These are phyloP conservation scores for Chloebia gouldiae DNA, from an alignment of 2,113 vertebrate genomes.

Conservation along the genomic window DNA sequence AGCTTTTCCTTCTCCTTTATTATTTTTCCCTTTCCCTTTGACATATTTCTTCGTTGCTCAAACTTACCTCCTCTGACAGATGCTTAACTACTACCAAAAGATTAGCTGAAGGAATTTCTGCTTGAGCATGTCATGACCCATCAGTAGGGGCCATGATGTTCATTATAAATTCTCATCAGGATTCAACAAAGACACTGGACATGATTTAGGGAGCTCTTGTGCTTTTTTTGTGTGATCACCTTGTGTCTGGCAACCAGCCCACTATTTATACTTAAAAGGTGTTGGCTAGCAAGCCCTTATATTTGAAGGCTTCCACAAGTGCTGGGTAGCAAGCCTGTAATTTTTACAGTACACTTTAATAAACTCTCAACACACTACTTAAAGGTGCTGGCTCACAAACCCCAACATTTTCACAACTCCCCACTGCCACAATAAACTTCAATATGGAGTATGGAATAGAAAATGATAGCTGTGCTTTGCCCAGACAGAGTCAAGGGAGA, in stretches of 20 bases:
- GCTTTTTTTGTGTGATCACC: neutral
- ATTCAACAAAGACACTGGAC: neutral
- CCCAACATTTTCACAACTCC: neutral
- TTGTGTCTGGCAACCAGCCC: rapidly evolving
- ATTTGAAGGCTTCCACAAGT: neutral
- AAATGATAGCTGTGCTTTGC: neutral
- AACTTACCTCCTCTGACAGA: neutral
- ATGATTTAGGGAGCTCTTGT: neutral
- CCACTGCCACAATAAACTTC: neutral
- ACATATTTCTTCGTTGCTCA: neutral
- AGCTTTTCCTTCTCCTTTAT: neutral
- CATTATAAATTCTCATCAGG: neutral
- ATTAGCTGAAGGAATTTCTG: neutral
- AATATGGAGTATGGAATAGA: neutral
- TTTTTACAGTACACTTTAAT: neutral
- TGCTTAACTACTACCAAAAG: neutral
- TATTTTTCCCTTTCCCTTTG: neutral
- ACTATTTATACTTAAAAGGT: neutral
- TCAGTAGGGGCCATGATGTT: neutral
- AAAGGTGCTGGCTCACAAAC: neutral
- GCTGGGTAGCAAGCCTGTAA: neutral
- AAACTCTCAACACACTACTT: neutral
- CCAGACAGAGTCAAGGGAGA: neutral
- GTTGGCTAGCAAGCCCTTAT: neutral
- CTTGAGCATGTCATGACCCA: neutral